A percentile compares a stretch with the other conserved stretches of the same genome.
These are phyloP conservation scores for Brachionus asplanchnoidis DNA, from an alignment of 1,140 invertebrate species.

Conservation along the genomic window DNA sequence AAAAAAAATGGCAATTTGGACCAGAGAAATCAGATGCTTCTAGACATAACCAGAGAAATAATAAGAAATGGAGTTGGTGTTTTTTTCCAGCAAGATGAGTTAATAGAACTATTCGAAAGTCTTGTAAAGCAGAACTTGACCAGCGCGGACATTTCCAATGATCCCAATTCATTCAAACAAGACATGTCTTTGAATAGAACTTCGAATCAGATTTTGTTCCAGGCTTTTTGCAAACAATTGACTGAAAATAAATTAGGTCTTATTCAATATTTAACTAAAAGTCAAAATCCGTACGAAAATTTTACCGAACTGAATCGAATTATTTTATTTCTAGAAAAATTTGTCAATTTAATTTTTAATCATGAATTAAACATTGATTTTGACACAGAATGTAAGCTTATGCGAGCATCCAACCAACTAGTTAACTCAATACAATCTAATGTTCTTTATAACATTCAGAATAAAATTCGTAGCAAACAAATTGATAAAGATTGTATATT, in stretches of 20 bases:
- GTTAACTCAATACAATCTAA: constrained; percentile 8
- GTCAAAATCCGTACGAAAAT: background rate
- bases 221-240: constrained; percentile 31
- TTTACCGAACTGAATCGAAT: background rate
- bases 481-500: background rate
- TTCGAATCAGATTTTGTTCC: background rate
- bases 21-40: background rate
- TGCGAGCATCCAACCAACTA: background rate
- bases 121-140: background rate
- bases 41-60: constrained; percentile 8
- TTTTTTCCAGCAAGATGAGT: background rate
- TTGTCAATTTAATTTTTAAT: background rate
- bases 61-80: constrained; percentile 5
- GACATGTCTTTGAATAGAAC: background rate
- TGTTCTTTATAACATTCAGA: background rate
- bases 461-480: background rate
- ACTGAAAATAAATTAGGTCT: background rate
- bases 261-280: background rate
- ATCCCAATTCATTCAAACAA: background rate
- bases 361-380: background rate
- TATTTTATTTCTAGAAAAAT: background rate
- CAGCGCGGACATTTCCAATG: background rate
- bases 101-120: background rate
- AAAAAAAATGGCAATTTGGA: background rate
- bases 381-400: background rate